Evolutionary conservation across 2,797 vertebrate species (phyloP), one percentile per base, ranked within the genome.

Genomic region (Takifugu ocellatus): DNA sequence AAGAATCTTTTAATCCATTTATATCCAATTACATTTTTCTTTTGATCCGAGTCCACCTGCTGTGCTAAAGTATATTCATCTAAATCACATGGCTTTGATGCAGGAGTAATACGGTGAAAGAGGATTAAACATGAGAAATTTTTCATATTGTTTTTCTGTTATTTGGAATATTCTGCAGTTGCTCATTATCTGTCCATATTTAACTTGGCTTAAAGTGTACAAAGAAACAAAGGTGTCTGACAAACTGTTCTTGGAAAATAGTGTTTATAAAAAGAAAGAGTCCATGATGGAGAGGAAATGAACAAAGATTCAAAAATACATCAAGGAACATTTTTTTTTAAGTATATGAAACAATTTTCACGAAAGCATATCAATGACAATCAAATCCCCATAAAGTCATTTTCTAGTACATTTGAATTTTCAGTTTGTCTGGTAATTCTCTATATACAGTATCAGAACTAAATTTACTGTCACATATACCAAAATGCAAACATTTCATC

Each of bases 211-310:
- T 29, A 4, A 14, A 39, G 14, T 39, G 3, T 12, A 36, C 12
- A 39, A 15, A 39, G 36, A 39, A 67, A 59, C 45, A n/a, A 78
- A 0, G 25, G 79, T 47, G 70, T 43, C 8, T 24, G n/a, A 74
- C 51, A 70, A 43, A 11, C 3, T 2, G 54, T 79, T 83, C 51
- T 79, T 81, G 68, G 39, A 84, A 87, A 85, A 84, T 11, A 36
- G 69, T 63, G 63, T 89, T 87, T 86, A 86, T 87, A 75, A 68
- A 70, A 49, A 62, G 43, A 54, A 21, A 5, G 24, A 3, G 48
- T 59, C 72, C 54, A 45, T 67, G 64, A 67, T 39, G 75, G 54
- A 81, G 66, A 49, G 66, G 70, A 74, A 63, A 56, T 55, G 56
- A 24, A 66, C 5, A 42, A 68, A 5, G 59, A 61, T 66, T 70